Evolutionary conservation across 1,140 invertebrate species (phyloP), one percentile per base, ranked within the genome.

Genomic region (Mycetomoellerius zeteki): DNA sequence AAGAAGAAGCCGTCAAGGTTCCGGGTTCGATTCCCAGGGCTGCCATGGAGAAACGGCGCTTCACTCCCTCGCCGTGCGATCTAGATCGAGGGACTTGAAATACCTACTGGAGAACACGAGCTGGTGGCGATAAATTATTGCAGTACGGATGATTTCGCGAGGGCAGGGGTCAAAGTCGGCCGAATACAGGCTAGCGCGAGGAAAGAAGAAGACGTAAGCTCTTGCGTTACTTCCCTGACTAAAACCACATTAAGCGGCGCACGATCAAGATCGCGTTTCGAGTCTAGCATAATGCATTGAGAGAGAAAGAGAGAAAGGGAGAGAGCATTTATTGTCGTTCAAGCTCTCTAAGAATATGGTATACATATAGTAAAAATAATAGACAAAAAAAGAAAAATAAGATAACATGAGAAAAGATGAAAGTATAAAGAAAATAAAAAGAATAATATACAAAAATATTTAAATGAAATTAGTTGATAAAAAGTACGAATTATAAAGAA

Each of bases 161-260:
- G 80, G 89, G 50, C 86, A 91, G 64, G 72, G 90, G 90, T 91
- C 90, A 86, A 84, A 77, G 27, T 50, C 86, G 80, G 64, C 72
- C 89, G 81, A 88, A 91, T 87, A 85, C 54, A 71, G 69, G 37
- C 94, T 98, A 98, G 92, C 98, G 98, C 56, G 69, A 96, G 96
- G 73, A 97, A 73, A 37, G 30, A 76, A 24, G 54, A 52, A 65
- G 82, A 64, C 73, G 82, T 73, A 50, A 75, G 33, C 21, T 33
- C 52, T 37, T 71, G 37, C 14, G 60, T 62, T 75, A 50, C 67
- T 12, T 75, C 60, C 47, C 50, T 50, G 47, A 50, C 71, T 85
- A 78, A 65, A 85, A 64, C 43, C 52, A 16, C 24, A 76, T 78
- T 64, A 78, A 77, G 60, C 58, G 33, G 24, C 2, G 27, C 27